phyloP scores from a whole-genome alignment of 2,113 vertebrate species.

The Spea bombifrons region DNA sequence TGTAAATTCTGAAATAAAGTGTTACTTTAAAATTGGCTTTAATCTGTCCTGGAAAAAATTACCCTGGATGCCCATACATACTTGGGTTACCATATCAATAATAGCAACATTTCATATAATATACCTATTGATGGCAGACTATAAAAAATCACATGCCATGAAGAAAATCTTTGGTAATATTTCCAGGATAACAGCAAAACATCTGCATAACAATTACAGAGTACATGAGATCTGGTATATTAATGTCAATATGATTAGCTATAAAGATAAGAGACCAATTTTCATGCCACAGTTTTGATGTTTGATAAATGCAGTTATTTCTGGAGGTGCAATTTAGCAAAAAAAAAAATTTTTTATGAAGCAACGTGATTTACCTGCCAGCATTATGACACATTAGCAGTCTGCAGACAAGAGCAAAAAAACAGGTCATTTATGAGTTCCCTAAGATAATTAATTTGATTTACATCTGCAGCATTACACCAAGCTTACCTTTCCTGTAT shows the following conservation, averaged over 20 bases:
- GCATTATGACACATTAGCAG: conserved; percentile 52
- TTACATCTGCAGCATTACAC: conserved; percentile 58
- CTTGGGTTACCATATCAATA: too few relatives aligned
- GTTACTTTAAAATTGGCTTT: too few relatives aligned
- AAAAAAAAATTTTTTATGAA: conserved; percentile 43
- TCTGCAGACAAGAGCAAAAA: conserved; percentile 59
- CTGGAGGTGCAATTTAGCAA: conserved; percentile 45
- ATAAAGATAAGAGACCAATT: conserved; percentile 38
- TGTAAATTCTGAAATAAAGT: too few relatives aligned
- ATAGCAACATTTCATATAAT: too few relatives aligned
- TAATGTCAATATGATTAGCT: conserved; percentile 37
- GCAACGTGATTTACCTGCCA: conserved; percentile 57
- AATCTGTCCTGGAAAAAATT: too few relatives aligned
- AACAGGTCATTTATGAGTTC: conserved; percentile 57
- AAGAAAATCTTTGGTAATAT: too few relatives aligned
- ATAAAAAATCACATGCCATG: too few relatives aligned
- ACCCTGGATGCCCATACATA: too few relatives aligned
- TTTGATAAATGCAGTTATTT: conserved; percentile 51
- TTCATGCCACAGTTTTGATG: conserved; percentile 48
- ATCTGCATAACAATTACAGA: background rate
- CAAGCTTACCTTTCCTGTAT: conserved; percentile 55
- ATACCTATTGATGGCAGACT: too few relatives aligned
- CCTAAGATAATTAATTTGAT: conserved; percentile 64
- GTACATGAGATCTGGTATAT: background rate
- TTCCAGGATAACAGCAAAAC: too few relatives aligned